phyloP scores from a whole-genome alignment of 2,113 vertebrate genomes.

The Fulica atra region DNA sequence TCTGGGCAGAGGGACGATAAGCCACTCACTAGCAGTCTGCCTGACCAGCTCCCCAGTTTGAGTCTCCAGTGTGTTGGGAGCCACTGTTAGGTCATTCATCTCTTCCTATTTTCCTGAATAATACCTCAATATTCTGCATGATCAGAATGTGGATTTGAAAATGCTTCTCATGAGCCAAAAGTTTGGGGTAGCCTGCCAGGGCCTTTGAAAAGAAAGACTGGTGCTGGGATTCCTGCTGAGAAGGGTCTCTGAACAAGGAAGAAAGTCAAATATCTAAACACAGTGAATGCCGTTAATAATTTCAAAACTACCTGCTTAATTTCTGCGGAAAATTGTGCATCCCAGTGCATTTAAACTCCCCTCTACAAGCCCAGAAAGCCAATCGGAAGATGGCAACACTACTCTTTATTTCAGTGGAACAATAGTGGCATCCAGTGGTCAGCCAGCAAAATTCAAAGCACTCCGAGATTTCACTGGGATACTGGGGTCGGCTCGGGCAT shows the following conservation, averaged over 20 bases:
- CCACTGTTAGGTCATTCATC: background rate
- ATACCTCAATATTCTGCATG: background rate
- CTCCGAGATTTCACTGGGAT: background rate
- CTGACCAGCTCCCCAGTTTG: background rate
- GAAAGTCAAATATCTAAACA: background rate
- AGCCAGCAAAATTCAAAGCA: background rate
- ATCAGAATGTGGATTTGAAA: background rate
- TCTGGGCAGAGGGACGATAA: background rate
- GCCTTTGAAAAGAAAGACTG: background rate
- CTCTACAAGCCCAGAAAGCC: background rate
- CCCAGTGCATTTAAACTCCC: background rate
- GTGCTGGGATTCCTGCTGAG: background rate
- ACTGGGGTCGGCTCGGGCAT: background rate
- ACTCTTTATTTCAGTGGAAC: slow-evolving; percentile 16
- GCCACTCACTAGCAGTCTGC: background rate
- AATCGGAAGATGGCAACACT: background rate
- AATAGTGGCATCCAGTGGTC: slow-evolving; percentile 69
- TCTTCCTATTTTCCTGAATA: background rate
- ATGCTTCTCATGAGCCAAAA: background rate
- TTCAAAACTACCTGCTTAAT: background rate
- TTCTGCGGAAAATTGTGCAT: background rate
- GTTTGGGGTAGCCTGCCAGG: background rate
- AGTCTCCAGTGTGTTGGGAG: background rate
- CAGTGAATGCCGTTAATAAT: background rate
- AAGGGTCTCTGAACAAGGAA: background rate